phyloP scores from a whole-genome alignment of 2,888 invertebrate genomes.

The Abrostola triplasia region DNA sequence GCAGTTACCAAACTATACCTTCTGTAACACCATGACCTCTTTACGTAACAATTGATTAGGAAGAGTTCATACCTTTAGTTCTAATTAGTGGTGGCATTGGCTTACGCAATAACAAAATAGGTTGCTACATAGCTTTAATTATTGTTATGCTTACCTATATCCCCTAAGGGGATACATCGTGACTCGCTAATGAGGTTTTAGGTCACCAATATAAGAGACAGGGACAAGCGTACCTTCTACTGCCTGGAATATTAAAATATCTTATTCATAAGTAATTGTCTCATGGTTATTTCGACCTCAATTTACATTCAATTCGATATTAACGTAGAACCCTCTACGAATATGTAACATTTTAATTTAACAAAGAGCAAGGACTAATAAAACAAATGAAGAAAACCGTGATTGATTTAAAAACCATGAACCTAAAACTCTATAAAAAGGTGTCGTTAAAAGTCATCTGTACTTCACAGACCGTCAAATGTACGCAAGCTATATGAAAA shows the following conservation, averaged over 20 bases:
- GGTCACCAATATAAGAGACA: neutral
- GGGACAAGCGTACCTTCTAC: neutral
- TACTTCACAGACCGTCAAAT: constrained; percentile 89
- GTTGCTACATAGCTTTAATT: neutral
- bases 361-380: no score
- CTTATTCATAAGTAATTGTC: no score
- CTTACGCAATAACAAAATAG: constrained; percentile 20
- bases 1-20: constrained; percentile 28
- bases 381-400: no score
- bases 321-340: neutral
- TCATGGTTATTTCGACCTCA: no score
- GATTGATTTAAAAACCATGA: no score
- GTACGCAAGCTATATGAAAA: constrained; percentile 93
- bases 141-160: neutral
- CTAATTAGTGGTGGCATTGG: constrained; percentile 27
- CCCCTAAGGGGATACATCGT: neutral
- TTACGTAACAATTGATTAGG: constrained; percentile 39
- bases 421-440: no score
- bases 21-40: constrained; percentile 32
- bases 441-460: neutral
- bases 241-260: neutral
- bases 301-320: no score
- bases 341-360: no score
- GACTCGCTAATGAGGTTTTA: constrained; percentile 1
- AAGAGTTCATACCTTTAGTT: constrained; percentile 30